Conservation (phyloP, 1,140 invertebrate genomes). For the Apocrypta bakeri region DNA sequence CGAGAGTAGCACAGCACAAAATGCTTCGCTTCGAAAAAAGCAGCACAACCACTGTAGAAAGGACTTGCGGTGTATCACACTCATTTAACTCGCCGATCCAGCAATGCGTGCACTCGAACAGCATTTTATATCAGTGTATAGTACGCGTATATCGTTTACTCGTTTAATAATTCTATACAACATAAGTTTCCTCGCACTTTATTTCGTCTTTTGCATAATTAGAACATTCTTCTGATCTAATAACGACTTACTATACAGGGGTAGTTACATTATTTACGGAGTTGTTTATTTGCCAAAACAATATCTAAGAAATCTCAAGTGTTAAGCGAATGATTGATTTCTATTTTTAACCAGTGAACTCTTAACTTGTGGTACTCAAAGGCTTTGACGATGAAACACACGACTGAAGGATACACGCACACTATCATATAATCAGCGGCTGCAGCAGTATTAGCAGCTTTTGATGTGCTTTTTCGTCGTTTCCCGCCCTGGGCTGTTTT, state of each 20-base stretch:
- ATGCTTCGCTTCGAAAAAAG: neutral
- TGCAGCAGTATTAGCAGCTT: neutral
- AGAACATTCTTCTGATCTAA: neutral
- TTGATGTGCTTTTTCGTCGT: conserved; percentile 34
- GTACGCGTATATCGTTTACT: neutral
- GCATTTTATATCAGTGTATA: neutral
- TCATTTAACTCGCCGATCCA: conserved; percentile 2
- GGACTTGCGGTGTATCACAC: neutral
- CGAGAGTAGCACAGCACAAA: neutral
- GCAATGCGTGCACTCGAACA: neutral
- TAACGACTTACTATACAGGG: too few relatives aligned
- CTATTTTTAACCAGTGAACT: too few relatives aligned
- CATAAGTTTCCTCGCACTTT: neutral
- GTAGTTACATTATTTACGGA: too few relatives aligned
- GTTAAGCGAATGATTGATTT: conserved; percentile 26
- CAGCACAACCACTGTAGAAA: neutral
- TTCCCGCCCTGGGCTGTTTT: conserved; percentile 12
- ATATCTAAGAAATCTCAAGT: too few relatives aligned
- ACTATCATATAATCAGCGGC: conserved; percentile 24
- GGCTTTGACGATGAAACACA: too few relatives aligned
- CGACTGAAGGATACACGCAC: neutral
- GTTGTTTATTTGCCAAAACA: too few relatives aligned
- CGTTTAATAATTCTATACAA: conserved; percentile 9
- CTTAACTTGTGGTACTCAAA: too few relatives aligned
- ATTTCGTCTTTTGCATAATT: neutral